Evolutionary conservation across 2,797 vertebrate genomes (phyloP), one percentile per base, ranked within the genome.

Genomic region (Paguma larvata): DNA sequence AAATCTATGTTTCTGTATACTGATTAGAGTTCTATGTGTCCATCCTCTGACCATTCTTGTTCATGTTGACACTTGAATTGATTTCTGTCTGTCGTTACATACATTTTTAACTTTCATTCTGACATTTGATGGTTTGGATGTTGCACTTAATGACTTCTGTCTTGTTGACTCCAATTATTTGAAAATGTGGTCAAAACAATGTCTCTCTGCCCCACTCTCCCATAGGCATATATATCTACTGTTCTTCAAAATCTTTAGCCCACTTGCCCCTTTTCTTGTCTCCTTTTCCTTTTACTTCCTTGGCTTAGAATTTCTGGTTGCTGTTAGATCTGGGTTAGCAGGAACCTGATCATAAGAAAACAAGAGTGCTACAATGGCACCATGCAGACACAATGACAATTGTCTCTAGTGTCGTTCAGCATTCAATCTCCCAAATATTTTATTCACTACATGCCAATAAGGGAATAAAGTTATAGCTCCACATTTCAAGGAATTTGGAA

Each of bases 401-500:
- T 25, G 2, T 27, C 48, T n/a, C 25, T 5, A 78, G 27, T 65
- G 8, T 18, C 38, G 68, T 25, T 44, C 19, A 38, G 14, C 6
- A 48, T 32, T 89, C 12, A 53, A 34, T 7, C n/a, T 15, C 11
- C 30, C 23, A 67, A 59, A 85, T 82, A 41, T 53, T 89, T 89
- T 34, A 70, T 70, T 70, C 44, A n/a, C 5, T 79, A 51, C 18
- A 53, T 73, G 15, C 0, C 13, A 85, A 65, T 72, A 84, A 94
- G 0, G 6, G 2, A 84, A 95, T 86, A 68, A 68, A 78, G 19
- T 51, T 89, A 65, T 65, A 90, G 7, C 11, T 86, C 7, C 11
- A 15, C 41, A 73, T 48, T 95, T 91, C 62, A 87, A 94, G 38
- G 6, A 73, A 82, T 91, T 77, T 92, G 14, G 9, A 85, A 62